Conservation (phyloP, 2,113 vertebrate genomes). For the Siniperca knerii region DNA sequence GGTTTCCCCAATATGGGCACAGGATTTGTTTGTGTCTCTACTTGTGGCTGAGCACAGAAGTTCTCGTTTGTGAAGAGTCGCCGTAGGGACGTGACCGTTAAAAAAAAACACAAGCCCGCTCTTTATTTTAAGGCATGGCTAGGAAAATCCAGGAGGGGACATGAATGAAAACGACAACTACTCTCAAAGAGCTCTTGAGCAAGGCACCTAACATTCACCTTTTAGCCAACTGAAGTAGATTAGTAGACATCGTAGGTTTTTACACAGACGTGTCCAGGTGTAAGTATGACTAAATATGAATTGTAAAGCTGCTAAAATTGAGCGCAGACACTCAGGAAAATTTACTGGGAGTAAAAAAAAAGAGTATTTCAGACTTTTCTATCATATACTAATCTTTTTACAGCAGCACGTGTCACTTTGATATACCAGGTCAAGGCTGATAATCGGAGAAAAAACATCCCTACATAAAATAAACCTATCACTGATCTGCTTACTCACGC, state of each 20-base stretch:
- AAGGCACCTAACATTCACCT: not conserved
- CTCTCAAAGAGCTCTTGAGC: not conserved
- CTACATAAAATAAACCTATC: constrained; percentile 53
- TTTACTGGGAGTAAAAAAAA: constrained; percentile 9
- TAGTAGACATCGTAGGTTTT: not conserved
- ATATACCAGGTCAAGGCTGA: constrained; percentile 38
- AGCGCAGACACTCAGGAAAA: not conserved
- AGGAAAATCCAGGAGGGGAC: not conserved
- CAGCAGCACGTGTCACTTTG: constrained; percentile 21
- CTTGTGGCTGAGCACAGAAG: constrained; percentile 22
- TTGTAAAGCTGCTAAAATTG: not conserved
- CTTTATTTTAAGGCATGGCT: constrained; percentile 15
- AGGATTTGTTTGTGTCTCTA: constrained; percentile 43
- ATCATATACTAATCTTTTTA: constrained; percentile 35
- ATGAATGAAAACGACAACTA: not conserved
- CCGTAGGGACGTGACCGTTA: constrained; percentile 11
- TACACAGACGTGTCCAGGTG: not conserved
- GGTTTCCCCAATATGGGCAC: constrained; percentile 13
- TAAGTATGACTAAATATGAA: not conserved
- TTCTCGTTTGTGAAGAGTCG: constrained; percentile 28
- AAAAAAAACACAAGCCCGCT: not conserved
- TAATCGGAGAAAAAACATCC: constrained; percentile 49
- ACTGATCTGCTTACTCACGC: constrained; percentile 67
- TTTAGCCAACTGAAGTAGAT: not conserved
- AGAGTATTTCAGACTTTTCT: constrained; percentile 11